Percentiles rank a stretch among this genome's conserved stretches.
Evolutionary conservation across 2,797 vertebrate genomes (phyloP).

Genomic region (Danio tinwini): DNA sequence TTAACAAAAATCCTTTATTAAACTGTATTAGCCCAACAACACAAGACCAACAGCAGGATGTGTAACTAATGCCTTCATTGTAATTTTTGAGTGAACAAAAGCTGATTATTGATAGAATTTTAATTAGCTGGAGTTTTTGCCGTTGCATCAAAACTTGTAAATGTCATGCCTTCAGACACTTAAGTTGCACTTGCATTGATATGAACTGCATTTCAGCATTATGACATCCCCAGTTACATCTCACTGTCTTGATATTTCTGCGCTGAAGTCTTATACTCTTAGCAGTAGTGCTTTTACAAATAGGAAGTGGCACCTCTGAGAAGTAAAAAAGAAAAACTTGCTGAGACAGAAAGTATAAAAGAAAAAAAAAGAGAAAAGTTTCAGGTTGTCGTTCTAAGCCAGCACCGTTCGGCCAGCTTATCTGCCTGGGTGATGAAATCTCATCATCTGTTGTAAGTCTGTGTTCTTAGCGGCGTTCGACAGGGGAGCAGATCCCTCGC

Average conservation of each 20-base stretch:
- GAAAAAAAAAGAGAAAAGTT: constrained; percentile 14
- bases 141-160: background rate
- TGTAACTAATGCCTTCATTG: no score
- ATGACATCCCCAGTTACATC: background rate
- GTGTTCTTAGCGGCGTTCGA: constrained; percentile 15
- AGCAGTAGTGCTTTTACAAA: background rate
- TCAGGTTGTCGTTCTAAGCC: background rate
- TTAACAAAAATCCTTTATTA: no score
- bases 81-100: no score
- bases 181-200: background rate
- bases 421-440: constrained; percentile 40
- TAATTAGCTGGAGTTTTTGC: background rate
- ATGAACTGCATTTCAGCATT: background rate
- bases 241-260: background rate
- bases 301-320: background rate
- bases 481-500: constrained; percentile 30
- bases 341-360: background rate
- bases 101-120: no score
- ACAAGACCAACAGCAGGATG: no score
- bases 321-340: background rate
- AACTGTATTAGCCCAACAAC: no score
- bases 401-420: background rate
- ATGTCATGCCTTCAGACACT: background rate
- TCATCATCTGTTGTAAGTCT: constrained; percentile 38
- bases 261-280: background rate